These are phyloP conservation scores for Onychomys leucogaster DNA, from an alignment of 2,797 vertebrate species.

Conservation along the genomic window DNA sequence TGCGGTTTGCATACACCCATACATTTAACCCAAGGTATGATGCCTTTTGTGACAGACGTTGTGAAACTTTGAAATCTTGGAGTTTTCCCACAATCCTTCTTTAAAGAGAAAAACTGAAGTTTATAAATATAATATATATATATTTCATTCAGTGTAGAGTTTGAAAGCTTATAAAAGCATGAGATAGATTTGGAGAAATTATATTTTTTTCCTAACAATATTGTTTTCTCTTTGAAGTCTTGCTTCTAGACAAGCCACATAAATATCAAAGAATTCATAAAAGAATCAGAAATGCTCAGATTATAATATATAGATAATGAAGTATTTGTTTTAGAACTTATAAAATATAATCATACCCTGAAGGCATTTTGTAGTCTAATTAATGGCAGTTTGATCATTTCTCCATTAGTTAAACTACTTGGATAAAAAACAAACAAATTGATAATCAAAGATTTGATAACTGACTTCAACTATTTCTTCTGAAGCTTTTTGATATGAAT, in stretches of 20 bases:
- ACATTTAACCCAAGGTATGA: conserved; percentile 73
- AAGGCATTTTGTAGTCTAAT: conserved; percentile 19
- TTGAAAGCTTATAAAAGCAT: conserved; percentile 84
- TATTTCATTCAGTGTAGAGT: conserved; percentile 61
- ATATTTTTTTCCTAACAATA: conserved; percentile 75
- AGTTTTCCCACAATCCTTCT: conserved; percentile 81
- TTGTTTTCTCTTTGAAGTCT: conserved; percentile 84
- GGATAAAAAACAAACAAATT: background rate
- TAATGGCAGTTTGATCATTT: background rate
- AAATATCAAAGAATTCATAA: conserved; percentile 78
- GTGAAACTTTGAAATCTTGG: conserved; percentile 86
- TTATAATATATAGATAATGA: conserved; percentile 62
- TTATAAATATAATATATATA: conserved; percentile 38
- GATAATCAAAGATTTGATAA: background rate
- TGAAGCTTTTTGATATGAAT: background rate
- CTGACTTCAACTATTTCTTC: background rate
- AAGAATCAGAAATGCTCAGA: conserved; percentile 48
- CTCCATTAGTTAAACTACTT: conserved; percentile 16
- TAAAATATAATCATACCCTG: conserved; percentile 43
- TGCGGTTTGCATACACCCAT: conserved; percentile 80
- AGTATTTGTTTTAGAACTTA: conserved; percentile 2
- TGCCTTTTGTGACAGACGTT: conserved; percentile 80
- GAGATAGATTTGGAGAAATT: conserved; percentile 60
- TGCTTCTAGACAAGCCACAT: conserved; percentile 70
- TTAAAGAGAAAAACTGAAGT: conserved; percentile 83